A percentile compares a stretch with the other conserved stretches of the same genome.
These are phyloP conservation scores for Bursaphelenchus okinawaensis DNA, from an alignment of 2,888 invertebrate genomes.

Conservation along the genomic window DNA sequence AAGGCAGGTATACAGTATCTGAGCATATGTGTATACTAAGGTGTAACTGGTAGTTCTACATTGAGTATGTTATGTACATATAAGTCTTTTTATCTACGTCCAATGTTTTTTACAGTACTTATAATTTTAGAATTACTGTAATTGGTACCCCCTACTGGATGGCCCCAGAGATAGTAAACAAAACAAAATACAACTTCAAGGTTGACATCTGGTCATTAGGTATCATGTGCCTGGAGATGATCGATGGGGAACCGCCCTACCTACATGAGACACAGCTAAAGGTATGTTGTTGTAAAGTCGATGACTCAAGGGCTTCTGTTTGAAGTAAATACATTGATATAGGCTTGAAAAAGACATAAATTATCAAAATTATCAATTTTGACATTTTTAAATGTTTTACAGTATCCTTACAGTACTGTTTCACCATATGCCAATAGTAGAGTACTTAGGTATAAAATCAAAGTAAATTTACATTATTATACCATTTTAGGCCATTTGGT, in stretches of 20 bases:
- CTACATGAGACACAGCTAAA: constrained; percentile 79
- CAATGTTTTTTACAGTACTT: not conserved
- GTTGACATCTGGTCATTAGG: constrained; percentile 82
- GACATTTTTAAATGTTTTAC: too few species aligned
- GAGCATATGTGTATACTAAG: too few species aligned
- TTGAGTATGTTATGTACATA: constrained; percentile 5
- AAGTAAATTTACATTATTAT: too few species aligned
- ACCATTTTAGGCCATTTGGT: constrained; percentile 68
- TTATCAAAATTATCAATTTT: too few species aligned
- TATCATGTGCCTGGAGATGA: constrained; percentile 95
- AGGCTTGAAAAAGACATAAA: too few species aligned
- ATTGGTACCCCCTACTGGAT: constrained; percentile 66
- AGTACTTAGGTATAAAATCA: too few species aligned
- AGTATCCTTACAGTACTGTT: too few species aligned
- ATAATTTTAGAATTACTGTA: constrained; percentile 42
- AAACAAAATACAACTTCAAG: constrained; percentile 55
- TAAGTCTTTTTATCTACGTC: not conserved
- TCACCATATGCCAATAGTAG: too few species aligned
- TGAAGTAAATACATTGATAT: too few species aligned
- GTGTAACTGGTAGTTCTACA: not conserved
- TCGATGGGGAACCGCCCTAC: constrained; percentile 88
- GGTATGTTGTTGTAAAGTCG: too few species aligned
- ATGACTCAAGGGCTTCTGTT: too few species aligned
- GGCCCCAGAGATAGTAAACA: constrained; percentile 70
- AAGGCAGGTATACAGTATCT: not conserved